phyloP scores from a whole-genome alignment of 2,888 invertebrate genomes.

The Microdon myrmicae region DNA sequence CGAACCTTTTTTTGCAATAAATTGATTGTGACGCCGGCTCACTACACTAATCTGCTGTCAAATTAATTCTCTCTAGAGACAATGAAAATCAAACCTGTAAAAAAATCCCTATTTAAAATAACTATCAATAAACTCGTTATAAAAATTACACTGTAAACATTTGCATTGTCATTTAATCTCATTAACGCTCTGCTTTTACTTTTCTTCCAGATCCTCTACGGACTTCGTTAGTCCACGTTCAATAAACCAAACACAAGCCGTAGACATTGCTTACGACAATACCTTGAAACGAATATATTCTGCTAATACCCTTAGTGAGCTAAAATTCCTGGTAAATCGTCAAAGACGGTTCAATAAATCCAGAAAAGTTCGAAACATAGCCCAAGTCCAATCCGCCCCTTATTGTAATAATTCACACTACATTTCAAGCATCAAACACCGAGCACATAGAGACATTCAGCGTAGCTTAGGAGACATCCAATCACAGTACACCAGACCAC shows the following conservation, averaged over 20 bases:
- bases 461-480: too few relatives aligned
- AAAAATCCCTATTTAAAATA: constrained; percentile 11
- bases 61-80: too few relatives aligned
- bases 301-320: constrained; percentile 56
- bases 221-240: not conserved
- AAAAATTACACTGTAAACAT: not conserved
- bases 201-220: constrained; percentile 28
- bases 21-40: too few relatives aligned
- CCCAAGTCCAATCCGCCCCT: constrained; percentile 1
- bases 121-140: constrained; percentile 14
- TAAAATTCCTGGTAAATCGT: constrained; percentile 56
- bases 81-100: constrained; percentile 25
- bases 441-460: constrained; percentile 2
- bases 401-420: constrained; percentile 1
- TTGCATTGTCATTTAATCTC: not conserved
- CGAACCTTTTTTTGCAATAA: too few relatives aligned
- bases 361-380: constrained; percentile 7
- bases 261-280: constrained; percentile 58
- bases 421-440: too few relatives aligned
- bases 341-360: constrained; percentile 23
- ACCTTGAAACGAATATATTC: constrained; percentile 58
- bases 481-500: too few relatives aligned
- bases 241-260: too few relatives aligned
- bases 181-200: constrained; percentile 1
- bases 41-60: too few relatives aligned